These are phyloP conservation scores for Nesidiocoris tenuis DNA, from an alignment of 2,888 invertebrate genomes.

Conservation along the genomic window DNA sequence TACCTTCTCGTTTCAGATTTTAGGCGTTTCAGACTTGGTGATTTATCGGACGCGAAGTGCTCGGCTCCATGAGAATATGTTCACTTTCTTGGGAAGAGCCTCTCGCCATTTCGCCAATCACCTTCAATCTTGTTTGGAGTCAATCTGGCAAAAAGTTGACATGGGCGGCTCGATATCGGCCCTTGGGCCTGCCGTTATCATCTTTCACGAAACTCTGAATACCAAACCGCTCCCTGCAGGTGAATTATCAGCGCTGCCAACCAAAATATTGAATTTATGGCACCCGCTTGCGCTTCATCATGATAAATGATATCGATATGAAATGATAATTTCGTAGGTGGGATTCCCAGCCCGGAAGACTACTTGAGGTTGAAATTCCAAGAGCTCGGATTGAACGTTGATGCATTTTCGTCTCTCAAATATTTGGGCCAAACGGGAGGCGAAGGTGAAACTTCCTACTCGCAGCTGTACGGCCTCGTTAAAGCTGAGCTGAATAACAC, in stretches of 20 bases:
- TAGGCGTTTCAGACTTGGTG: conserved; percentile 79
- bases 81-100: conserved; percentile 72
- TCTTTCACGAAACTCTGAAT: conserved; percentile 77
- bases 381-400: conserved; percentile 63
- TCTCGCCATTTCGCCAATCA: conserved; percentile 72
- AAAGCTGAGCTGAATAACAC: conserved; percentile 64
- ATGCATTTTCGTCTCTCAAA: conserved; percentile 70
- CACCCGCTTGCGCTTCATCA: neutral
- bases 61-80: conserved; percentile 72
- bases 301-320: conserved; percentile 24
- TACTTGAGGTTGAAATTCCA: conserved; percentile 64
- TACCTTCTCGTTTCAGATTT: conserved; percentile 57
- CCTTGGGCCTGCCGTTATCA: conserved; percentile 71
- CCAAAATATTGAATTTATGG: neutral
- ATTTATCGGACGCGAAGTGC: conserved; percentile 75
- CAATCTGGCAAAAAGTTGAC: conserved; percentile 55
- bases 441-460: conserved; percentile 63
- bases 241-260: conserved; percentile 53
- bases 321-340: conserved; percentile 55
- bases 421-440: conserved; percentile 65
- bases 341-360: conserved; percentile 64
- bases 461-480: conserved; percentile 57
- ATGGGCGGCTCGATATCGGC: conserved; percentile 58
- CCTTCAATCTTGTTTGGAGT: conserved; percentile 63
- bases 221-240: conserved; percentile 65